Conservation (phyloP, 2,797 vertebrate genomes). For the Malurus leucopterus region DNA sequence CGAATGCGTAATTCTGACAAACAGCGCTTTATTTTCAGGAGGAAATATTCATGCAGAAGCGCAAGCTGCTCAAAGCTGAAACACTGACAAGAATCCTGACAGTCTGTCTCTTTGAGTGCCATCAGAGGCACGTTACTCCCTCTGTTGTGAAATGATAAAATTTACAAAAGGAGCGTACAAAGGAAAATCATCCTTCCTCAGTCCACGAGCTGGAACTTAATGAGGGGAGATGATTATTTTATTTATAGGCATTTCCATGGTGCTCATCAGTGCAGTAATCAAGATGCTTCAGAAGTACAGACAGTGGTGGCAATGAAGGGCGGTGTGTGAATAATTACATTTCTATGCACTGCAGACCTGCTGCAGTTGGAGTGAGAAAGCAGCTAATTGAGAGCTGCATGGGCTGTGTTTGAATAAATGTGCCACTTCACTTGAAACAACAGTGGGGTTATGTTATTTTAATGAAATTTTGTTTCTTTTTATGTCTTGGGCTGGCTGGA, state of each 20-base stretch:
- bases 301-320: background rate
- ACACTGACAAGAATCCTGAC: constrained; percentile 45
- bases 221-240: constrained; percentile 54
- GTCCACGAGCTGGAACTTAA: constrained; percentile 22
- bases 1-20: constrained; percentile 14
- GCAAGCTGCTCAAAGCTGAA: constrained; percentile 45
- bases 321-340: constrained; percentile 28
- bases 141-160: constrained; percentile 50
- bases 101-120: constrained; percentile 46
- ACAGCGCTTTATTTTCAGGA: constrained; percentile 23
- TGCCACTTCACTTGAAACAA: background rate
- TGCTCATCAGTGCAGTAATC: constrained; percentile 49
- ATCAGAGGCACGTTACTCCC: constrained; percentile 11
- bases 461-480: background rate
- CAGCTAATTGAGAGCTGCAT: background rate
- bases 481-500: background rate
- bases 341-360: background rate
- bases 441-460: background rate
- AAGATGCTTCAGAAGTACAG: constrained; percentile 40
- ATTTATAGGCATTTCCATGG: constrained; percentile 36
- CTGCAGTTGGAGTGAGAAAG: background rate
- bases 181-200: constrained; percentile 44
- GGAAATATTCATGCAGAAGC: constrained; percentile 1
- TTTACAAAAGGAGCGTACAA: constrained; percentile 41
- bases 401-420: background rate